Base-by-base conservation (phyloP, 1,140 invertebrate genomes). In the Gonioctena quinquepunctata region DNA sequence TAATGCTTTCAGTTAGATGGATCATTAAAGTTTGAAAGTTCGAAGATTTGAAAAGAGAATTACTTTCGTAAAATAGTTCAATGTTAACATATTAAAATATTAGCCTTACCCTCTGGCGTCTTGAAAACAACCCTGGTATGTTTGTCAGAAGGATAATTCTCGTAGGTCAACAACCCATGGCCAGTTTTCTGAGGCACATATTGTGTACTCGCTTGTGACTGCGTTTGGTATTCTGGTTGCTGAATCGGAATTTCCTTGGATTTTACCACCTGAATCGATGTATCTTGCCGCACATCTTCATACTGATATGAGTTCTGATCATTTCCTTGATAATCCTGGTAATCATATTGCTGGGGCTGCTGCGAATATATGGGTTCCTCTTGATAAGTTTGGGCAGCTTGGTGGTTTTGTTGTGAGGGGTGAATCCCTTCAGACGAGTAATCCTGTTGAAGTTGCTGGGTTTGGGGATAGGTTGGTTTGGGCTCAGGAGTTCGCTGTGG, bases 41-140 rank as follows among this genome's bases (percentile, higher is more conserved):
- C n/a, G n/a, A n/a, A n/a, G n/a, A n/a, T n/a, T n/a, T n/a, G n/a
- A n/a, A n/a, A n/a, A n/a, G n/a, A n/a, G n/a, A n/a, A n/a, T n/a
- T n/a, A n/a, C n/a, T n/a, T n/a, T n/a, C n/a, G n/a, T n/a, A n/a
- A n/a, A n/a, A n/a, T n/a, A n/a, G n/a, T n/a, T n/a, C n/a, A n/a
- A n/a, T n/a, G n/a, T n/a, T n/a, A n/a, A n/a, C n/a, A n/a, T n/a
- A n/a, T n/a, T n/a, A n/a, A n/a, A n/a, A n/a, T n/a, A n/a, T n/a
- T n/a, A n/a, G n/a, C n/a, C 54, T 19, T 49, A 61, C 66, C 66
- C 33, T 63, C 18, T 11, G 64, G 11, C 7, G 23, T 64, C 42
- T 69, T 69, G 26, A 69, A 69, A 8, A 69, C 27, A 4, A 69
- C 68, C 21, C 59, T 66, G 6, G 68, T 69, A 27, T 69, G 68